Evolutionary conservation across 2,888 invertebrate genomes (phyloP).

Genomic region (Dynastes hyllus): DNA sequence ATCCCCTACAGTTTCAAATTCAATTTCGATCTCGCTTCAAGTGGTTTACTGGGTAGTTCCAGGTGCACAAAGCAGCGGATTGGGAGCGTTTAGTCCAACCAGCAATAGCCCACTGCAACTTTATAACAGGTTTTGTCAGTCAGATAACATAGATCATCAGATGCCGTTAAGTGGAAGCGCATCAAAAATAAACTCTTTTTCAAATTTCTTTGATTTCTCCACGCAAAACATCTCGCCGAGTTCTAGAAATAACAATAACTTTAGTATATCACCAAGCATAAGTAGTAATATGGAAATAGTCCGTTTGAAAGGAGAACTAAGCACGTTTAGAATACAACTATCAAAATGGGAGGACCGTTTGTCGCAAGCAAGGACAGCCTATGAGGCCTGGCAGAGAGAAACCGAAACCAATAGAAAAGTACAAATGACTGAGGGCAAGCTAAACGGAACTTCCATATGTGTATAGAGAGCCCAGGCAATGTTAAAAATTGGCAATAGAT

Average conservation of each 20-base stretch:
- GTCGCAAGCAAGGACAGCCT: constrained; percentile 86
- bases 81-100: constrained; percentile 87
- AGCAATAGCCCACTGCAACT: constrained; percentile 84
- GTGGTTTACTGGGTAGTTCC: constrained; percentile 86
- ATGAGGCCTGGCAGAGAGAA: constrained; percentile 90
- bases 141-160: constrained; percentile 71
- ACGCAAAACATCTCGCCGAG: constrained; percentile 79
- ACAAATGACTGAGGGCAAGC: constrained; percentile 85
- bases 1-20: constrained; percentile 80
- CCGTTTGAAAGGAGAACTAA: constrained; percentile 87
- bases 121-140: constrained; percentile 75
- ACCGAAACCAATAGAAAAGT: constrained; percentile 86
- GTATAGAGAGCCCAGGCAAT: too few species aligned
- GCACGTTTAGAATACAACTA: constrained; percentile 84
- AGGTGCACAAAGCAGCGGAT: constrained; percentile 72
- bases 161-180: constrained; percentile 78
- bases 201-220: constrained; percentile 77
- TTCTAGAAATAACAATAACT: constrained; percentile 73
- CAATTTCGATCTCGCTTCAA: constrained; percentile 84
- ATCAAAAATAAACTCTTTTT: constrained; percentile 78
- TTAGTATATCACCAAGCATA: constrained; percentile 74
- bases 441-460: constrained; percentile 81
- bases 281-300: constrained; percentile 76
- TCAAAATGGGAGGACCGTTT: constrained; percentile 88
- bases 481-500: too few species aligned